Evolutionary conservation across 1,140 invertebrate genomes (phyloP), one percentile per base, ranked within the genome.

Genomic region (Drosophila micromelanica): DNA sequence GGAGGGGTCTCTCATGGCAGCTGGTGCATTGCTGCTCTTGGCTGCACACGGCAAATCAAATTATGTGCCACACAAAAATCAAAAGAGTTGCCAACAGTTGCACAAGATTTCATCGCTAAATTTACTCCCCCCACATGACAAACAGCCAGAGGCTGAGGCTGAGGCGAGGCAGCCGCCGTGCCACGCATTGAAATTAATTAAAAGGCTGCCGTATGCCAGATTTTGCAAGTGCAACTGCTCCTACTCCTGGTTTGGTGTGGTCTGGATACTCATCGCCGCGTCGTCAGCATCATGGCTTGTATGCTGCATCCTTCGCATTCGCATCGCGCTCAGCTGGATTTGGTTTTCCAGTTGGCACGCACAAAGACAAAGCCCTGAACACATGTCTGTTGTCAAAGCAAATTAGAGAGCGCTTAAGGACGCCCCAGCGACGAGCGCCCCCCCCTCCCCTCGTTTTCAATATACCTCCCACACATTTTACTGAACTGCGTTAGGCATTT

Each of bases 351-450:
- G 65, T 72, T 72, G 76, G 65, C 78, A 85, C 80, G 81, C 81
- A 87, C 78, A 86, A 81, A 76, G 81, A 87, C 81, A 86, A 85
- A 85, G 81, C 78, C 71, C 54, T 12, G 20, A 65, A 81, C 78
- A 86, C 78, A 86, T 86, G 78, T 86, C 82, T 73, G 70, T 46
- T 70, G 82, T 81, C 81, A 87, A 86, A 87, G 82, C 63, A 86
- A 87, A 78, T 86, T 86, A 81, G 72, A 78, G 71, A 71, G 75
- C 74, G 55, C 71, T 75, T 71, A 75, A 78, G 62, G 51, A 49
- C 74, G 61, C 48, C 46, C n/a, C 59, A 35, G 32, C 32, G 32
- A 35, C 32, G 8, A 6, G n/a, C 11, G 40, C 8, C 12, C 15
- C 17, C 5, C 5, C 11, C 0, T 9, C 23, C 6, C 9, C 20